Evolutionary conservation across 1,140 invertebrate species (phyloP).

Genomic region (Drosophila parvula): DNA sequence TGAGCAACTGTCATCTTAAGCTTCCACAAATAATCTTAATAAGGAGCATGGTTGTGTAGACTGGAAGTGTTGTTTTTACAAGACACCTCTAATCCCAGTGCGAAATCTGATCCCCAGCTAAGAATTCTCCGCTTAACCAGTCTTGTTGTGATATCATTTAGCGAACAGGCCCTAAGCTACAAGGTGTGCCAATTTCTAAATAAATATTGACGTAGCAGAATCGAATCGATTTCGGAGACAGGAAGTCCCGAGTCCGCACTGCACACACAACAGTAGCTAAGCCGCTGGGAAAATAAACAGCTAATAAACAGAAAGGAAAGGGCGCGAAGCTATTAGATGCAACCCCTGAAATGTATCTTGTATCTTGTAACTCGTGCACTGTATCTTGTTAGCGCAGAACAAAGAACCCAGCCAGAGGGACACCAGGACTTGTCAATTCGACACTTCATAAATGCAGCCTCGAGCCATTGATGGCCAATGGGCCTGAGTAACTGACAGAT

Average conservation of each 20-base stretch:
- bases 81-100: neutral
- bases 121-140: neutral
- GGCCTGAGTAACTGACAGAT: constrained; percentile 74
- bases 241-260: constrained; percentile 32
- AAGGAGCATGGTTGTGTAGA: neutral
- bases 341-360: constrained; percentile 45
- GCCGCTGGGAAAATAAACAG: constrained; percentile 61
- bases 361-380: constrained; percentile 26
- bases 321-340: constrained; percentile 39
- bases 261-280: constrained; percentile 46
- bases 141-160: constrained; percentile 43
- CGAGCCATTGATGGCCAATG: constrained; percentile 39
- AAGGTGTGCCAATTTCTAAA: constrained; percentile 68
- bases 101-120: constrained; percentile 4
- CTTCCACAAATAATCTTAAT: neutral
- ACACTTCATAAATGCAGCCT: constrained; percentile 79
- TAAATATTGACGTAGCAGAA: constrained; percentile 66
- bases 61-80: neutral
- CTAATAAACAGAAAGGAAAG: constrained; percentile 19
- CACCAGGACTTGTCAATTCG: constrained; percentile 74
- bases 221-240: constrained; percentile 44
- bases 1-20: constrained; percentile 7
- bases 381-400: constrained; percentile 71
- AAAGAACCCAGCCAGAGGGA: constrained; percentile 22
- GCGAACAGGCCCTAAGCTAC: constrained; percentile 15